Evolutionary conservation across 1,140 invertebrate genomes (phyloP), one percentile per base, ranked within the genome.

Genomic region (Phocides pigmalion): DNA sequence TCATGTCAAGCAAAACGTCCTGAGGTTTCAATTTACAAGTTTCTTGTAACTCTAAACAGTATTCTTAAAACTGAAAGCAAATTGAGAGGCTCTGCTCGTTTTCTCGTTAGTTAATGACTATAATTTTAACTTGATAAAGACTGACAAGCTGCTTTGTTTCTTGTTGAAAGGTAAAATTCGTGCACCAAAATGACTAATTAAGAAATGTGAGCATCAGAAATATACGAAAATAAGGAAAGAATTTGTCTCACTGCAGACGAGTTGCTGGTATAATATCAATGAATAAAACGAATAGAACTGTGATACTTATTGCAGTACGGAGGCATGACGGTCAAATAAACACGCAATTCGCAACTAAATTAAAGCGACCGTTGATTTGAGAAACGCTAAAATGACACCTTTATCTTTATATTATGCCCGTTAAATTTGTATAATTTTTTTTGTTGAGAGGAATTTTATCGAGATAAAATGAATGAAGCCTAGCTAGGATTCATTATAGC

Each of bases 91-190:
- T 58, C 41, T 70, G 70, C 73, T 82, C 73, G 70, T 88, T 85
- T 81, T 82, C 73, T 82, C 63, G 71, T 83, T 80, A 82, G 70
- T 78, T 84, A 86, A 87, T 84, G 83, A 79, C 82, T 87, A 87
- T 84, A 89, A 90, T 90, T 90, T 82, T 72, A 83, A 86, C 80
- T 86, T 83, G 73, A 85, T 85, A 86, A 84, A 84, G 78, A 87
- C 66, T 74, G 82, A 87, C 82, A 90, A 82, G 73, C 54, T 61
- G 70, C 80, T 85, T 85, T 89, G 81, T 87, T 83, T 82, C 69
- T 70, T 70, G 73, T 82, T 81, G 73, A 85, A 85, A 87, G 79
- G 82, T 81, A 75, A 83, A 86, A 72, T 85, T 84, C 74, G 72
- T 76, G 69, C 74, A 81, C 54, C 72, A 71, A 82, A 86, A 84